Percentiles rank a stretch among this genome's conserved stretches.
Evolutionary conservation across 2,888 invertebrate species (phyloP).

Genomic region (Ophion ellenae): DNA sequence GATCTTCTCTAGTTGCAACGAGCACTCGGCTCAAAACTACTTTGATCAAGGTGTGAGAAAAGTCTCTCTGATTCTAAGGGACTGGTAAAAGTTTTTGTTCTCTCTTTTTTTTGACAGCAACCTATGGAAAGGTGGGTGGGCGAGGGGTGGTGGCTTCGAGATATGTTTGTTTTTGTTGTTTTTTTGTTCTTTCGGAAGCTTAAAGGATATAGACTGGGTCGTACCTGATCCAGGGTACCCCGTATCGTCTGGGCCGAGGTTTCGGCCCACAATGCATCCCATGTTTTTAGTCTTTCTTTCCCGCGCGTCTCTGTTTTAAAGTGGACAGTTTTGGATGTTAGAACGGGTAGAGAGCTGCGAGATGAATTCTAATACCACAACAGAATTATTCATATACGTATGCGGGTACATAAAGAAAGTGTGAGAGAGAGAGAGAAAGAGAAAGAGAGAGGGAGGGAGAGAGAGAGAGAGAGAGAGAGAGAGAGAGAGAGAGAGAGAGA

Average conservation of each 20-base stretch:
- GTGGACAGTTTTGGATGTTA: conserved; percentile 82
- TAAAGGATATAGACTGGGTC: conserved; percentile 82
- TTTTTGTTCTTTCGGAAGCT: conserved; percentile 70
- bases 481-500: background rate
- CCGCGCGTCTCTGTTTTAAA: conserved; percentile 81
- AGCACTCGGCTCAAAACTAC: conserved; percentile 54
- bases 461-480: background rate
- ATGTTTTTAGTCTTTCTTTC: conserved; percentile 83
- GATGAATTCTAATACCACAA: conserved; percentile 80
- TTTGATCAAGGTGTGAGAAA: background rate
- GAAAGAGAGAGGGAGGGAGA: conserved; percentile 19
- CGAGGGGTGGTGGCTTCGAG: background rate
- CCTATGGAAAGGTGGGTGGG: conserved; percentile 71
- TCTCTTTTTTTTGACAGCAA: conserved; percentile 66
- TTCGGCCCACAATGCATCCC: conserved; percentile 83
- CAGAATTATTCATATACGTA: conserved; percentile 68
- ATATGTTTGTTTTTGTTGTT: conserved; percentile 10
- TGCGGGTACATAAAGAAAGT: conserved; percentile 59
- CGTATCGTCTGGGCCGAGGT: conserved; percentile 83
- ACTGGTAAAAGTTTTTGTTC: conserved; percentile 16
- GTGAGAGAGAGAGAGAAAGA: conserved; percentile 21
- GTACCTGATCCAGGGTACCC: conserved; percentile 83
- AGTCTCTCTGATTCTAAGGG: background rate
- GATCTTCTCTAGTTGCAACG: conserved; percentile 24
- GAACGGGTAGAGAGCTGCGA: conserved; percentile 80